Percentiles rank a stretch among this genome's conserved stretches.
phyloP scores from a whole-genome alignment of 2,797 vertebrate genomes.

The Poeciliopsis infans region DNA sequence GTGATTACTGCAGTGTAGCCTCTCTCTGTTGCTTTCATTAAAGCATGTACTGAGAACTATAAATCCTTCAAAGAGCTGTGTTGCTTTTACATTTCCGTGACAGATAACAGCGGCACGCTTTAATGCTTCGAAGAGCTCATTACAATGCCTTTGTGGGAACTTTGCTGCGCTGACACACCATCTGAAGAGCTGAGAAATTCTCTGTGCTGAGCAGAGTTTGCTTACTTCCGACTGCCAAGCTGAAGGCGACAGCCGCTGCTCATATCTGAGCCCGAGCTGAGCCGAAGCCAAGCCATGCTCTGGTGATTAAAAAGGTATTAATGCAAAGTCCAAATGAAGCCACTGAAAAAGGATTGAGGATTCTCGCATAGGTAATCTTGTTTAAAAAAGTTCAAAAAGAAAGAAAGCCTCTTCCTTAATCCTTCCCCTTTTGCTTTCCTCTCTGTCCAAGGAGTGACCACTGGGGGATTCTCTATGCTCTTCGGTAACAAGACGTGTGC shows the following conservation, averaged over 20 bases:
- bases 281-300: conserved; percentile 44
- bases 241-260: conserved; percentile 25
- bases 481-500: conserved; percentile 34
- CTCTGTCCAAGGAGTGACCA: conserved; percentile 30
- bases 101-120: conserved; percentile 48
- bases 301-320: conserved; percentile 39
- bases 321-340: conserved; percentile 26
- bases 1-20: conserved; percentile 24
- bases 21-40: conserved; percentile 40
- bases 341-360: conserved; percentile 53
- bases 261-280: conserved; percentile 34
- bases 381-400: conserved; percentile 66
- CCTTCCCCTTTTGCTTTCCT: conserved; percentile 35
- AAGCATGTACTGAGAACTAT: conserved; percentile 25
- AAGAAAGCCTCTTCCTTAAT: conserved; percentile 46
- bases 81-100: conserved; percentile 46
- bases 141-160: conserved; percentile 59
- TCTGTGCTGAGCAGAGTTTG: conserved; percentile 40
- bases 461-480: conserved; percentile 36
- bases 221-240: conserved; percentile 33
- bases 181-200: conserved; percentile 36
- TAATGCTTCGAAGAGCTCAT: conserved; percentile 61
- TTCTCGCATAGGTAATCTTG: conserved; percentile 68
- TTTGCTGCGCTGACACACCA: conserved; percentile 39
- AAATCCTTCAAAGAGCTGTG: conserved; percentile 54